These are phyloP conservation scores for Empis livida DNA, from an alignment of 2,888 invertebrate genomes.

Conservation along the genomic window DNA sequence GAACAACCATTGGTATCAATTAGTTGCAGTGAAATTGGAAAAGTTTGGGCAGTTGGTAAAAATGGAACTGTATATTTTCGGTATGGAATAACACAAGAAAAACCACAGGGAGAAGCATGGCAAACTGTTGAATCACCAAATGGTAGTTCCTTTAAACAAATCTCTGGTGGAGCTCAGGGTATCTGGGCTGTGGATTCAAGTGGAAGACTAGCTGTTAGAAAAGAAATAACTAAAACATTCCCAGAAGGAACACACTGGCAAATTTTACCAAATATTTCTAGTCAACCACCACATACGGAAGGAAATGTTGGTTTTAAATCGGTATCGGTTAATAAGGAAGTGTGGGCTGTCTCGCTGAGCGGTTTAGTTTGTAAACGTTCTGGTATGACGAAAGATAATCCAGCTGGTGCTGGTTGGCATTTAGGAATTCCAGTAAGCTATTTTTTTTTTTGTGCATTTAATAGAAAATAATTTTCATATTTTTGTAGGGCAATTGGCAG, in stretches of 20 bases:
- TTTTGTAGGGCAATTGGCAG: neutral
- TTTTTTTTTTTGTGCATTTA: neutral
- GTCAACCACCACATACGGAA: constrained; percentile 44
- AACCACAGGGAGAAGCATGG: constrained; percentile 60
- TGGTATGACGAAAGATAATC: constrained; percentile 59
- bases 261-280: constrained; percentile 45
- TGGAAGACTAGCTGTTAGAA: constrained; percentile 62
- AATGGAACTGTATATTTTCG: constrained; percentile 75
- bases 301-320: constrained; percentile 48
- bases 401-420: constrained; percentile 69
- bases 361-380: constrained; percentile 57
- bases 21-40: constrained; percentile 48
- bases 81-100: constrained; percentile 55
- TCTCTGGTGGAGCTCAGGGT: constrained; percentile 56
- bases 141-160: constrained; percentile 52
- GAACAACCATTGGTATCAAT: constrained; percentile 69
- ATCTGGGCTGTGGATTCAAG: constrained; percentile 72
- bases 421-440: constrained; percentile 44
- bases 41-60: constrained; percentile 76
- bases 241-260: constrained; percentile 83
- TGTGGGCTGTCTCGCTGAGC: constrained; percentile 64
- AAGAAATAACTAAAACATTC: constrained; percentile 58
- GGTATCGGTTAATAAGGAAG: constrained; percentile 57
- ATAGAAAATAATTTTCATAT: neutral
- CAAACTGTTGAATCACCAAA: constrained; percentile 64